Evolutionary conservation across 2,797 vertebrate species (phyloP), one percentile per base, ranked within the genome.

Genomic region (Macroramphosus scolopax): DNA sequence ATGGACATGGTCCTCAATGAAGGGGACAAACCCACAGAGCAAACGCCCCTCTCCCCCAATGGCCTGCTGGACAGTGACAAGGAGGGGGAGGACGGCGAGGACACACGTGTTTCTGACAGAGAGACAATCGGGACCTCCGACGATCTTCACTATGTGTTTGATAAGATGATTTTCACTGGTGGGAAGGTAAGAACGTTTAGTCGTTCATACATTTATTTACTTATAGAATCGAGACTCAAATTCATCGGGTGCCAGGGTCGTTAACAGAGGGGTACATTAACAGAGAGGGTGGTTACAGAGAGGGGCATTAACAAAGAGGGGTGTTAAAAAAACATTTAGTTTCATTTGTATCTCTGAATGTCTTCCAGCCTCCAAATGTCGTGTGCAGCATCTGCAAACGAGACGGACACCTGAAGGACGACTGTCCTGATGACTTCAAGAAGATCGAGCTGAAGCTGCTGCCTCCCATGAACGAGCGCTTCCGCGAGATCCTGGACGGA

Each of bases 311-410:
- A n/a, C n/a, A n/a, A n/a, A n/a, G n/a, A n/a, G n/a, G n/a, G n/a
- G n/a, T n/a, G n/a, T n/a, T n/a, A n/a, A n/a, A n/a, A n/a, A n/a
- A 6, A 22, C 20, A 22, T 3, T 22, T 3, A 6, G 20, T 22
- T 22, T 6, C 3, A 22, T 6, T 6, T 3, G 20, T 6, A 15
- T n/a, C 13, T 8, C 6, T 28, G 14, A 3, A 11, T 28, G 11
- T 18, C 22, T 36, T n/a, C 51, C 86, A 98, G 96, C 95, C 96
- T 57, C 96, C 96, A 25, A 97, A 95, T 0, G 96, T 98, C 29
- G 96, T 98, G 85, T 98, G 96, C 91, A 97, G 96, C 85, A 95
- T 98, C 91, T 98, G 96, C 88, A 98, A 98, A 78, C 88, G 96
- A 48, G 96, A 98, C 56, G 96, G 96, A 51, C 96, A 98, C 86